phyloP scores from a whole-genome alignment of 2,888 invertebrate species.

The Neocrepidodera transversa region DNA sequence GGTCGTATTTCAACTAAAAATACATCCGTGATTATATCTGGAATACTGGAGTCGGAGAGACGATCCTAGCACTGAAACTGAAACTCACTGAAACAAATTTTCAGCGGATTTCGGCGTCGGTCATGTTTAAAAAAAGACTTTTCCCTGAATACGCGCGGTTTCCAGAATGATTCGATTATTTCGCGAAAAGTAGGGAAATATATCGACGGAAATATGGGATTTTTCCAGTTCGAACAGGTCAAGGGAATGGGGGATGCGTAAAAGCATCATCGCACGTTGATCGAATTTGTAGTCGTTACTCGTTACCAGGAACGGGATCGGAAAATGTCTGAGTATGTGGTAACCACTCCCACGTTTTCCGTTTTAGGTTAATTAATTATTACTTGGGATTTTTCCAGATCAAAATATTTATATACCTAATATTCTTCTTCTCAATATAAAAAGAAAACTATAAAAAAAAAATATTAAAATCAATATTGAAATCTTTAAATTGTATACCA shows the following conservation, averaged over 20 bases:
- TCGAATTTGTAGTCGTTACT: slow-evolving; percentile 8
- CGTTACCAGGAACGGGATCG: not conserved
- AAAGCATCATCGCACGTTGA: slow-evolving; percentile 22
- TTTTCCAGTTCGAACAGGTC: slow-evolving; percentile 49
- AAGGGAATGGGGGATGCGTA: slow-evolving; percentile 38
- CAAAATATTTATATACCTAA: too few relatives aligned
- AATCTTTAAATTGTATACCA: too few relatives aligned
- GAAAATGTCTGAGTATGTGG: not conserved
- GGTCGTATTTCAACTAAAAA: slow-evolving; percentile 38
- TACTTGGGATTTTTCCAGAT: not conserved
- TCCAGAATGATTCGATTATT: slow-evolving; percentile 28
- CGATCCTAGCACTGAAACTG: slow-evolving; percentile 33
- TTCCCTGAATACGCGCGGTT: slow-evolving; percentile 19
- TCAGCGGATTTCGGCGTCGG: slow-evolving; percentile 31
- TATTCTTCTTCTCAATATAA: too few relatives aligned
- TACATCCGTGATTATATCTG: slow-evolving; percentile 37
- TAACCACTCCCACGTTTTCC: slow-evolving; percentile 11
- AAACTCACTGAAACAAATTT: slow-evolving; percentile 32
- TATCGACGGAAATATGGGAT: slow-evolving; percentile 43
- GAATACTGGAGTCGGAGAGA: slow-evolving; percentile 35
- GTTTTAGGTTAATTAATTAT: not conserved
- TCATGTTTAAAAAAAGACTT: slow-evolving; percentile 39
- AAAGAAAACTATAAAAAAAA: too few relatives aligned
- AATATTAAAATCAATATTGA: too few relatives aligned
- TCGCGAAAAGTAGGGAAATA: slow-evolving; percentile 26